Evolutionary conservation across 2,797 vertebrate genomes (phyloP).

Genomic region (Acipenser transmontanus): DNA sequence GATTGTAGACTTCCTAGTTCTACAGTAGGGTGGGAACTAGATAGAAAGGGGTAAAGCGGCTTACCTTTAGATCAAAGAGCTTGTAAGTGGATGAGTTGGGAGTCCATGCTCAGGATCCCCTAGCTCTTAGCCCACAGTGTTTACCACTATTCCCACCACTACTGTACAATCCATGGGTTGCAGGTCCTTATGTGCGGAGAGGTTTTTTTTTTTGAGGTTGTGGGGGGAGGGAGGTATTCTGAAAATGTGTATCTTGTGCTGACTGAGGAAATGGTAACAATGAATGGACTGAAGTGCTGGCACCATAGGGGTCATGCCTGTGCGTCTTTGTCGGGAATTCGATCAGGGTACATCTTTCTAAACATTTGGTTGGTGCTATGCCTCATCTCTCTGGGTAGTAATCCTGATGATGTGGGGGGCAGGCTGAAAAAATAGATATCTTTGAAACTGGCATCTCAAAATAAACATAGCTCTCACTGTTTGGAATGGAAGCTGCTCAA

Average conservation of each 20-base stretch:
- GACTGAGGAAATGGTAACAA: neutral
- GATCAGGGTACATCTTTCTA: neutral
- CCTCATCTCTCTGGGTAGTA: neutral
- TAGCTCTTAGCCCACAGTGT: too few species aligned
- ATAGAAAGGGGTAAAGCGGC: too few species aligned
- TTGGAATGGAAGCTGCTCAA: slow-evolving; percentile 37
- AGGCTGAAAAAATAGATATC: neutral
- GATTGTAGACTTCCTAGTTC: too few species aligned
- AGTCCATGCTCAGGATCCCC: too few species aligned
- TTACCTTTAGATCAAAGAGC: too few species aligned
- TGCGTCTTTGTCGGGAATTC: neutral
- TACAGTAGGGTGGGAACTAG: too few species aligned
- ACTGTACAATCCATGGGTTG: too few species aligned
- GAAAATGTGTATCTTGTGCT: neutral
- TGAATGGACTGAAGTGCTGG: neutral
- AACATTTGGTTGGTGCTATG: slow-evolving; percentile 2
- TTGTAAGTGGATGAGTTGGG: too few species aligned
- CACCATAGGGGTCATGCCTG: neutral
- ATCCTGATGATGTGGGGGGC: neutral
- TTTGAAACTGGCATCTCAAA: slow-evolving; percentile 11
- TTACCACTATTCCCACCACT: too few species aligned
- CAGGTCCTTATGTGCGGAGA: too few species aligned
- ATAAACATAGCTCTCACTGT: slow-evolving; percentile 33
- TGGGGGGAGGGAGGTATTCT: neutral
- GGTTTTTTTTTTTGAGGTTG: too few species aligned